Base-by-base conservation (phyloP, 2,113 vertebrate species). In the Malaclemys terrapin region DNA sequence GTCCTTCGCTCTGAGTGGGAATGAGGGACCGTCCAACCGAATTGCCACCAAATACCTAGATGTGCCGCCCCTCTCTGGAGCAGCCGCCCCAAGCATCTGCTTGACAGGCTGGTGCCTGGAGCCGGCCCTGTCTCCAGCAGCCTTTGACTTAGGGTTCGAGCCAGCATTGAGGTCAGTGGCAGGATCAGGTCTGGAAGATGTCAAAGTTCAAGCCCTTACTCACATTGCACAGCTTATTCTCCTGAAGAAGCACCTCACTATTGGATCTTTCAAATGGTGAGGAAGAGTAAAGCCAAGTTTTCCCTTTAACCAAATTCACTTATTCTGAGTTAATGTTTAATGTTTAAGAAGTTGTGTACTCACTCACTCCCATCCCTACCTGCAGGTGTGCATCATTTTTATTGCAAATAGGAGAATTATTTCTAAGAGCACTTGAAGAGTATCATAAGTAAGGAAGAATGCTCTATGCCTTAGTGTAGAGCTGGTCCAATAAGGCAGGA, bases 351-450 rank as follows among this genome's bases (percentile, higher is more conserved):
- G 11, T 53, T 25, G 2, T 2, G 24, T 53, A 52, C 29, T 38
- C 4, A 0, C 0, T 16, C 35, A n/a, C 62, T 20, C 31, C 20
- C 2, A 4, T 78, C 59, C 31, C 16, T 29, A 1, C 13, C 12
- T 0, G 5, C 88, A 24, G 42, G 45, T 2, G 84, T 27, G 56
- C 75, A 8, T 0, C 4, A n/a, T 84, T 52, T 0, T 4, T 3
- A 3, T 7, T 13, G 56, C 8, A 47, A 54, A 29, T 35, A 0
- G 17, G 76, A 50, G 0, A 5, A 11, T 12, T 42, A 11, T 3
- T 35, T 35, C 52, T 49, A 9, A 50, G 54, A 35, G 10, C 4
- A 1, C 4, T 35, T 56, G 24, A 5, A 27, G 4, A 84, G 75
- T 7, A 9, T 2, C 38, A 78, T 24, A 27, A 45, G 24, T 47